Evolutionary conservation across 2,113 vertebrate species (phyloP).

Genomic region (Pogona vitticeps): DNA sequence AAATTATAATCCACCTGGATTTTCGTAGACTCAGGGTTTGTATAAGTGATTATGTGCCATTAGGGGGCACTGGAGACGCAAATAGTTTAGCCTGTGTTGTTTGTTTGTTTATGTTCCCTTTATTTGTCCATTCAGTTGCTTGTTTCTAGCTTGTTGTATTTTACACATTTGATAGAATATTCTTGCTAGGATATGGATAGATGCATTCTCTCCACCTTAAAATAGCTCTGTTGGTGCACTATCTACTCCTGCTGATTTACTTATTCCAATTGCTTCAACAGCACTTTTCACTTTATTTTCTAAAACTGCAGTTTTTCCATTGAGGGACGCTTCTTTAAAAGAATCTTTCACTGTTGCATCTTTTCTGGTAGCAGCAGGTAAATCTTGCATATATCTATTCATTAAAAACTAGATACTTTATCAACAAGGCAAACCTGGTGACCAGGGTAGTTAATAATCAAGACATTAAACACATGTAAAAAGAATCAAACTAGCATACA

Average conservation of each 20-base stretch:
- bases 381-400: not conserved
- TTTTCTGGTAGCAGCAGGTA: not conserved
- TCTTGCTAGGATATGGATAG: no score
- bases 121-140: no score
- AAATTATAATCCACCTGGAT: no score
- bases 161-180: not conserved
- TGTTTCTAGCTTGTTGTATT: not conserved
- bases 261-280: no score
- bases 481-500: not conserved
- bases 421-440: not conserved
- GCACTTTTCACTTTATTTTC: no score
- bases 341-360: no score
- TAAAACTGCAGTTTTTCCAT: no score
- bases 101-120: no score
- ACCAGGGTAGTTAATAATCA: not conserved
- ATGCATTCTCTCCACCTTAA: no score
- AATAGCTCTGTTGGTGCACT: no score
- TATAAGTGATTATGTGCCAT: not conserved
- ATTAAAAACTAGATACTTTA: not conserved
- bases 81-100: not conserved
- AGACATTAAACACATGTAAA: not conserved
- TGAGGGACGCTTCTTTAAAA: no score
- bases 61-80: not conserved
- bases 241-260: no score
- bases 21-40: not conserved